Conservation (phyloP, 2,888 invertebrate genomes). For the Digitonthophagus gazella region DNA sequence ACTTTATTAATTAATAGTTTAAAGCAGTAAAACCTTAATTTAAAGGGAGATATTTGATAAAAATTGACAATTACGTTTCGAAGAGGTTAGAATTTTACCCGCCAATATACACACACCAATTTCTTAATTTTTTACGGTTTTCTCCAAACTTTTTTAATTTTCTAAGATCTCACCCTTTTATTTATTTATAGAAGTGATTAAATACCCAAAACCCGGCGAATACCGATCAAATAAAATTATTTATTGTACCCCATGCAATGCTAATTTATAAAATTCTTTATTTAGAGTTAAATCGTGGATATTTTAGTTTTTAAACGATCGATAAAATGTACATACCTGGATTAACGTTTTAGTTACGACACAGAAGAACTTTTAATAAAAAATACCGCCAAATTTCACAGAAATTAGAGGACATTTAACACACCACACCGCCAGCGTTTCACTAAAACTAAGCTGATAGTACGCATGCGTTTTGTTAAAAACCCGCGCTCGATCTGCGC, state of each 20-base stretch:
- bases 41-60: not conserved
- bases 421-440: not conserved
- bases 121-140: not conserved
- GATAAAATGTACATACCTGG: slow-evolving; percentile 7
- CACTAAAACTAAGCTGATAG: not conserved
- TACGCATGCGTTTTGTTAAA: slow-evolving; percentile 8
- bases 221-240: not conserved
- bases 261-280: not conserved
- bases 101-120: not conserved
- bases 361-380: not conserved
- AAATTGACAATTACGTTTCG: not conserved
- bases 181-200: not conserved
- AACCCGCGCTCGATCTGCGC: not conserved
- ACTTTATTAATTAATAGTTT: no score
- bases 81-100: slow-evolving; percentile 16
- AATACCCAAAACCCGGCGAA: not conserved
- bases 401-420: not conserved
- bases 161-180: no score
- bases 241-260: slow-evolving; percentile 4
- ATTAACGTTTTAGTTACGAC: not conserved
- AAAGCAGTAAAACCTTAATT: not conserved
- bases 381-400: not conserved
- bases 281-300: no score
- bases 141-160: no score
- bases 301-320: no score